Base-by-base conservation (phyloP, 2,797 vertebrate species). In the Leptodactylus fallax region DNA sequence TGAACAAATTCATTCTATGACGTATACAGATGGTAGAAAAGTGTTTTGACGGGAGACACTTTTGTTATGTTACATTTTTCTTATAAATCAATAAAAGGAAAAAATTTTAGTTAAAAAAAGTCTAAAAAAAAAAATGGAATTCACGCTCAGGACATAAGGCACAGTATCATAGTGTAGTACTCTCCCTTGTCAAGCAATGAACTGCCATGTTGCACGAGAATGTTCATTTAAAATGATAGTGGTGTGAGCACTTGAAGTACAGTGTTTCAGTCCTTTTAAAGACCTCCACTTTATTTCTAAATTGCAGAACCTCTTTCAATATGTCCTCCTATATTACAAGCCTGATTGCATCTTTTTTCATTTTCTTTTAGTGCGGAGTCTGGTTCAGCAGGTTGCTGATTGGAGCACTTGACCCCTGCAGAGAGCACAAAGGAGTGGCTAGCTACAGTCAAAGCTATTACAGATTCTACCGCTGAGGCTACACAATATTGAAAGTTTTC, bases 331-430 rank as follows among this genome's bases (percentile, higher is more conserved):
- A 83, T 83, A 86, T 86, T 89, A 71, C 61, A 78, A 83, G 88
- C 8, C 79, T 83, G 88, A 89, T 89, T 89, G 85, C 71, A 86
- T 83, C 72, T 89, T 77, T 85, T 81, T 82, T 81, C 78, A 86
- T 89, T 89, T 86, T 86, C 79, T 55, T 83, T 83, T 72, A 82
- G 83, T 58, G 58, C 27, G 23, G 14, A 49, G 71, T 82, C 21
- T 67, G 63, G 83, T 86, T 77, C 58, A 72, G 87, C 78, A 76
- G 79, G 87, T 88, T 81, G 83, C 83, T 85, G 83, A 88, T 85
- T 88, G 87, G 77, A 65, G 83, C 77, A 79, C 82, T 88, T 88
- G 87, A 89, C 83, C 87, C 87, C 87, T 85, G 87, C 69, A 6
- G 87, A 74, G 87, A 74, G 67, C 78, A 88, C 14, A 23, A 63